phyloP scores from a whole-genome alignment of 1,140 invertebrate species.

The Littorina saxatilis region DNA sequence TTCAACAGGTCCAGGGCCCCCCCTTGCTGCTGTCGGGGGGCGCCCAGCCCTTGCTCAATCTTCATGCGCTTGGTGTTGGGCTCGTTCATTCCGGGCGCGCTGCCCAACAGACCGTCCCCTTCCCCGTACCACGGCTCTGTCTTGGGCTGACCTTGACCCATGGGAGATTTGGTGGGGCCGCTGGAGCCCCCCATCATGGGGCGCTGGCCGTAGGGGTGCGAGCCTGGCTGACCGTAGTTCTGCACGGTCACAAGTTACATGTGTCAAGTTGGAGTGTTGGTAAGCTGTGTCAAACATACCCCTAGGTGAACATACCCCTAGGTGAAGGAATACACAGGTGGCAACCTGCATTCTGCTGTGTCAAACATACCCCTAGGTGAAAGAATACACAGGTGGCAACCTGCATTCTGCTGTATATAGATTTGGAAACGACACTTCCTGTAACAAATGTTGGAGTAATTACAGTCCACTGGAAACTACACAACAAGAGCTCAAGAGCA shows the following conservation, averaged over 20 bases:
- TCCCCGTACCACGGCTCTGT: conserved; percentile 24
- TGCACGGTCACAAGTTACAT: not conserved
- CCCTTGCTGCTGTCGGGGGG: not conserved
- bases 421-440: too few species aligned
- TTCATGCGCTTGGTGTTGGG: conserved; percentile 44
- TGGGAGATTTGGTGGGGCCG: not conserved
- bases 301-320: too few species aligned
- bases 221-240: conserved; percentile 2
- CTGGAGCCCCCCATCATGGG: conserved; percentile 4
- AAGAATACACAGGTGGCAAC: too few species aligned
- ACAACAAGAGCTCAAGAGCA: too few species aligned
- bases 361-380: too few species aligned
- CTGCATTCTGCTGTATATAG: too few species aligned
- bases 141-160: conserved; percentile 4
- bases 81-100: conserved; percentile 24
- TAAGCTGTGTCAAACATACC: too few species aligned
- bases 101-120: conserved; percentile 2
- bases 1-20: conserved; percentile 58
- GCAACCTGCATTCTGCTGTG: too few species aligned
- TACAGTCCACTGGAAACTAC: too few species aligned
- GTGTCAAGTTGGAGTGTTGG: too few species aligned
- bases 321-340: too few species aligned
- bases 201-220: not conserved
- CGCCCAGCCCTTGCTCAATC: conserved; percentile 13
- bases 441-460: too few species aligned